phyloP scores from a whole-genome alignment of 2,797 vertebrate genomes.

The Pseudomugil gertrudae region DNA sequence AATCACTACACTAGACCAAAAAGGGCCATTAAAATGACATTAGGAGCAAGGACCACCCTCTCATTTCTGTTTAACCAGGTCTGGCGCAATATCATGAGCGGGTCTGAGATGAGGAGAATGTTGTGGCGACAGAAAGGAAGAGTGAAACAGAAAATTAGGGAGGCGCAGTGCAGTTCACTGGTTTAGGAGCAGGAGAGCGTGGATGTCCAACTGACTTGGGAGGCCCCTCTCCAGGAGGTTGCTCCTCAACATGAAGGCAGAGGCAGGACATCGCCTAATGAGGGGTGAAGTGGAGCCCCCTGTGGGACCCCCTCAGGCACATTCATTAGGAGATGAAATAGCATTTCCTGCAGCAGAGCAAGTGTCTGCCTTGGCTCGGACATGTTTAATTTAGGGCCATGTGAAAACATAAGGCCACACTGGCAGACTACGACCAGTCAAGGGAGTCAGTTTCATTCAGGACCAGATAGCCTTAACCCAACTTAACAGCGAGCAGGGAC shows the following conservation, averaged over 20 bases:
- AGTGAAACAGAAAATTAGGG: slow-evolving; percentile 23
- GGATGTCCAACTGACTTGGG: slow-evolving; percentile 73
- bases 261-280: slow-evolving; percentile 81
- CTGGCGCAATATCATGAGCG: slow-evolving; percentile 44
- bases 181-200: slow-evolving; percentile 71
- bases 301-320: slow-evolving; percentile 83
- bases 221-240: slow-evolving; percentile 76
- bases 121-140: slow-evolving; percentile 26
- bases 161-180: slow-evolving; percentile 47
- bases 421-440: slow-evolving; percentile 52
- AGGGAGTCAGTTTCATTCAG: slow-evolving; percentile 44
- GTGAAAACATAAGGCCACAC: slow-evolving; percentile 68
- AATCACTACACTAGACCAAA: slow-evolving; percentile 68
- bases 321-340: slow-evolving; percentile 89
- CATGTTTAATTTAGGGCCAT: slow-evolving; percentile 82
- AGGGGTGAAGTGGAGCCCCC: slow-evolving; percentile 84
- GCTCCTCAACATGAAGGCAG: slow-evolving; percentile 78
- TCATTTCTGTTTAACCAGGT: slow-evolving; percentile 60
- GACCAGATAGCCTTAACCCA: slow-evolving; percentile 9
- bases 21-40: slow-evolving; percentile 77
- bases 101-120: slow-evolving; percentile 24
- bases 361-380: slow-evolving; percentile 71
- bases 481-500: slow-evolving; percentile 35
- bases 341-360: slow-evolving; percentile 78
- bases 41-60: slow-evolving; percentile 57